Evolutionary conservation across 2,113 vertebrate genomes (phyloP), one percentile per base, ranked within the genome.

Genomic region (Chaetorhynchus papuensis): DNA sequence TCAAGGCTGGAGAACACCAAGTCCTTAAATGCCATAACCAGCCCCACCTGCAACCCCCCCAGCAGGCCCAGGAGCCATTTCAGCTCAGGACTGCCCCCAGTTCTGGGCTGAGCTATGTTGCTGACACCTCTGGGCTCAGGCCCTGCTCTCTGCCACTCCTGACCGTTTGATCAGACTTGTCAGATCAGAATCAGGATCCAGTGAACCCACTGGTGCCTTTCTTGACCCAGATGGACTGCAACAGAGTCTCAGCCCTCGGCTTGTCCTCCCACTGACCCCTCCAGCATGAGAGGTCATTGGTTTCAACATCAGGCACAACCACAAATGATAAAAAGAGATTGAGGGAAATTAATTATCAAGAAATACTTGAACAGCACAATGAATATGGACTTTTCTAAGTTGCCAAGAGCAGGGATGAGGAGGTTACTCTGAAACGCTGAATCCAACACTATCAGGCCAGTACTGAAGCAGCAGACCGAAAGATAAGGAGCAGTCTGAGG

Each of bases 401-500:
- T 0, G 0, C 42, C 64, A 60, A 71, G 42, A 86, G 49, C 30
- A 14, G 52, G 27, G 30, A 59, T 6, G 4, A 94, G 44, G 42
- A 75, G 18, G 15, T 74, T 77, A 66, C 61, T 83, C 68, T n/a
- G 66, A 79, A 89, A 91, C 0, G 3, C 41, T 49, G 50, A 72
- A 70, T 41, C 68, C 59, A 93, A 80, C 15, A 22, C n/a, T 39
- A 30, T 45, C 21, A 54, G 26, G 63, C 54, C 4, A 4, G 45
- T 22, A 61, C 20, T n/a, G 50, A 88, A 75, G n/a, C 80, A 57
- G 50, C 63, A 77, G 77, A 88, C 30, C 13, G 35, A 66, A 84
- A 93, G 78, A 87, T 71, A 94, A 94, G 65, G 37, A 90, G 82
- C 54, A 80, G 71, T 39, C 45, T 54, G 72, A 86, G 86, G 87